Evolutionary conservation across 2,888 invertebrate species (phyloP), one percentile per base, ranked within the genome.

Genomic region (Caenorhabditis sp.): DNA sequence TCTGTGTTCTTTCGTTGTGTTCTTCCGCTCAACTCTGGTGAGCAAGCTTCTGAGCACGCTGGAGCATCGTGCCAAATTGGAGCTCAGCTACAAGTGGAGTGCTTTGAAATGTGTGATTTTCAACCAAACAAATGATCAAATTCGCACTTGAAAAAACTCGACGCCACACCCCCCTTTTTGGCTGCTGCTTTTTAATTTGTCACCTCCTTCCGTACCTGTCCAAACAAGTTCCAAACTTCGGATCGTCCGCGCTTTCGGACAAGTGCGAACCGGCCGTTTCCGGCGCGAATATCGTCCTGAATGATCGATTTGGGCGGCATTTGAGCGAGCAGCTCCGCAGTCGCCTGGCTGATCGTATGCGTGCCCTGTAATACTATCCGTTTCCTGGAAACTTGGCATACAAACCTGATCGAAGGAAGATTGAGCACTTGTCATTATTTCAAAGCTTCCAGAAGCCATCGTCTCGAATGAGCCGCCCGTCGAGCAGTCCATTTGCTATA

Each of bases 221-320:
- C 88, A 61, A 88, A 88, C 13, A 88, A 71, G 53, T 88, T 88
- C 88, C 88, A 88, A 24, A 88, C 88, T 72, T 88, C 87, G 9
- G 86, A 86, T 59, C 75, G 32, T 15, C 88, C 88, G 9, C 87
- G 71, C 55, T 88, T 88, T 22, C 86, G 68, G 9, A 86, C 84
- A 65, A 88, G 58, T 55, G 79, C 72, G 59, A 87, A 88, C 7
- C 88, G 55, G 17, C 80, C 79, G 17, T 72, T 61, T 0, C 73
- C 75, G 20, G 48, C 68, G 6, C 82, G 72, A 46, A 82, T 77
- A 32, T 82, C 82, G 35, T 82, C 82, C 22, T 82, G 82, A 24
- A 82, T 82, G 1, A 79, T 45, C 0, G 80, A 66, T 62, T 82
- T 82, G 6, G 82, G 79, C 8, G 82, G 82, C 79, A 82, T 80